Evolutionary conservation across 2,113 vertebrate species (phyloP).

Genomic region (Tragelaphus strepsiceros): DNA sequence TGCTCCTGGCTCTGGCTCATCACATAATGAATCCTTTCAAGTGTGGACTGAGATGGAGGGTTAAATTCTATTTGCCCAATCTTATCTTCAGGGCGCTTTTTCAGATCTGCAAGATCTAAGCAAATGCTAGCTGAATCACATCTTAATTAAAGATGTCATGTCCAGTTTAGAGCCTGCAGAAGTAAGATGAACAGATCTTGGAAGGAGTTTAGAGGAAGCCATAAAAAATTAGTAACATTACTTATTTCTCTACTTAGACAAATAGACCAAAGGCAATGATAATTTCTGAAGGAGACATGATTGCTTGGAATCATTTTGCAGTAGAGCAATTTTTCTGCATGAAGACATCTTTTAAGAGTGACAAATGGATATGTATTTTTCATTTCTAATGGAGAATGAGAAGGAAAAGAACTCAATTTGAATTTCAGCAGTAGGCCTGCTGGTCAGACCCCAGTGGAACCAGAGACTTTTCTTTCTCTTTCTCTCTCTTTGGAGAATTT

Average conservation of each 20-base stretch:
- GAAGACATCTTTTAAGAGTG: not conserved
- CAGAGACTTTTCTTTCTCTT: not conserved
- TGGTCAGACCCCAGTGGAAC: not conserved
- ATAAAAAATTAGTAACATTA: not conserved
- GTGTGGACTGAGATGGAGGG: not conserved
- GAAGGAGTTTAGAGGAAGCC: not conserved
- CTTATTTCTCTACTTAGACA: not conserved
- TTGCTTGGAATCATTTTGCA: not conserved
- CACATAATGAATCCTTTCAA: not conserved
- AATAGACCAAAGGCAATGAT: not conserved
- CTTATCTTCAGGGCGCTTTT: not conserved
- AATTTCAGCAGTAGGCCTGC: not conserved
- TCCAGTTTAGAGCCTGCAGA: not conserved
- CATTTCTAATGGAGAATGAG: not conserved
- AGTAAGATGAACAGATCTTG: not conserved
- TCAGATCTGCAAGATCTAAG: not conserved
- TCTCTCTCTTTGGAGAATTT: not conserved
- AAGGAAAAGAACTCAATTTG: not conserved
- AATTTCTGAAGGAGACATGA: not conserved
- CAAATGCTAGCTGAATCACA: not conserved
- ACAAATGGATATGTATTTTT: not conserved
- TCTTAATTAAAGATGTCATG: not conserved
- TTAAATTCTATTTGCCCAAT: not conserved
- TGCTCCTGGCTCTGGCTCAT: rapidly evolving
- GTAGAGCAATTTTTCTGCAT: not conserved